Evolutionary conservation across 2,113 vertebrate species (phyloP), one percentile per base, ranked within the genome.

Genomic region (Gambusia holbrooki): DNA sequence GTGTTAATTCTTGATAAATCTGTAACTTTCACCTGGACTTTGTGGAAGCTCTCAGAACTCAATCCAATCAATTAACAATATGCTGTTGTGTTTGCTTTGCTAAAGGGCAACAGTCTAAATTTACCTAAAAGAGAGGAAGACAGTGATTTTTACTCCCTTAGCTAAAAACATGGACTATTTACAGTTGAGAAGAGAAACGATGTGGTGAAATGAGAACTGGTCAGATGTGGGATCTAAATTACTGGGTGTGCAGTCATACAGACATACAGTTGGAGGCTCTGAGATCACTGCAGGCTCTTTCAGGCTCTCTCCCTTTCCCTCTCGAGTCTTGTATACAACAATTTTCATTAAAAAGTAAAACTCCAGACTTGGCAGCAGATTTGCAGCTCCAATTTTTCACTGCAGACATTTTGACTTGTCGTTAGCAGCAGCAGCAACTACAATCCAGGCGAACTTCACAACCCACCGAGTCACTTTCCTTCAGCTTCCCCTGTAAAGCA

Each of bases 161-260:
- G 62, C 13, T 32, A 32, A 63, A 63, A 22, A 32, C 13, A 6
- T 37, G 10, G 32, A 54, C 29, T 27, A 27, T 62, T 77, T 61
- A 60, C 3, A 70, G 71, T 58, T 10, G 51, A 9, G 25, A 8
- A n/a, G 51, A 11, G 51, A 58, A n/a, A n/a, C 10, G 22, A n/a
- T 58, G 51, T 25, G 22, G 51, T 58, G 51, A 58, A 58, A 58
- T n/a, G 22, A 58, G 25, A 58, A n/a, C 51, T n/a, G 51, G 51
- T 80, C 27, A 71, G 66, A 71, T 65, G 69, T 62, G 60, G 60
- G 42, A 0, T n/a, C 58, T 77, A 33, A 68, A 70, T 76, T 66
- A 73, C 76, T 45, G 67, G 51, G 70, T 45, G 30, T 77, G 73
- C 51, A 66, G 54, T 66, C 62, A 78, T 37, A 62, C 29, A 80